A percentile compares a stretch with the other conserved stretches of the same genome.
These are phyloP conservation scores for Aleiodes testaceus DNA, from an alignment of 2,888 invertebrate species.

Conservation along the genomic window DNA sequence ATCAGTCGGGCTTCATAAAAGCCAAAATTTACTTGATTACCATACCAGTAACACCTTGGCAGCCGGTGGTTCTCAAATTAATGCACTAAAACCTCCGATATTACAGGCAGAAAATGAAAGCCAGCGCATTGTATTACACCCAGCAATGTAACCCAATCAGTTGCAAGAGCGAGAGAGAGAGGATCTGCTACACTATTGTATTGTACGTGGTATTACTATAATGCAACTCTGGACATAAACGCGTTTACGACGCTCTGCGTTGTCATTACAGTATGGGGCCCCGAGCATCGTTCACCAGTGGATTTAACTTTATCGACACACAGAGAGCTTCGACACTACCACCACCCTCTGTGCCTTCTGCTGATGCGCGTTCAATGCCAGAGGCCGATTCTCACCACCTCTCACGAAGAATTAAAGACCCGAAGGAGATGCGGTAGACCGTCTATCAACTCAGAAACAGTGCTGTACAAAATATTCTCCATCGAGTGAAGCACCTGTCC, in stretches of 20 bases:
- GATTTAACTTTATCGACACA: conserved; percentile 70
- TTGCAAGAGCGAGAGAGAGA: conserved; percentile 52
- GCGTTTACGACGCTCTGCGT: conserved; percentile 73
- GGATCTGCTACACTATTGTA: conserved; percentile 55
- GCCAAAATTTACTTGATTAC: background rate
- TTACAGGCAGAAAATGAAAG: conserved; percentile 41
- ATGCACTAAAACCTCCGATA: conserved; percentile 23
- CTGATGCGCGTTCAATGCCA: conserved; percentile 34
- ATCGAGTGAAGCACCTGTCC: no score
- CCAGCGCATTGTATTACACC: conserved; percentile 49
- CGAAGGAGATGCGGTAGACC: conserved; percentile 17
- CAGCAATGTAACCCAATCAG: background rate
- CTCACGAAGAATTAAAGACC: conserved; percentile 11
- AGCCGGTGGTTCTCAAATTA: conserved; percentile 5
- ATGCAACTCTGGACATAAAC: conserved; percentile 72
- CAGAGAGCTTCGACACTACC: conserved; percentile 56
- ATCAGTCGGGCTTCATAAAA: no score
- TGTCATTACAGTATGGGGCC: conserved; percentile 70
- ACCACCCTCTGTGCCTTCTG: conserved; percentile 54
- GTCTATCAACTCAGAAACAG: no score
- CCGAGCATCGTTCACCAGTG: conserved; percentile 68
- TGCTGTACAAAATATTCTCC: no score
- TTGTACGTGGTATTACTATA: conserved; percentile 70
- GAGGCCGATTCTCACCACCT: conserved; percentile 11
- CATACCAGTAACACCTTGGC: background rate